phyloP scores from a whole-genome alignment of 2,888 invertebrate species.

The Oscheius onirici region DNA sequence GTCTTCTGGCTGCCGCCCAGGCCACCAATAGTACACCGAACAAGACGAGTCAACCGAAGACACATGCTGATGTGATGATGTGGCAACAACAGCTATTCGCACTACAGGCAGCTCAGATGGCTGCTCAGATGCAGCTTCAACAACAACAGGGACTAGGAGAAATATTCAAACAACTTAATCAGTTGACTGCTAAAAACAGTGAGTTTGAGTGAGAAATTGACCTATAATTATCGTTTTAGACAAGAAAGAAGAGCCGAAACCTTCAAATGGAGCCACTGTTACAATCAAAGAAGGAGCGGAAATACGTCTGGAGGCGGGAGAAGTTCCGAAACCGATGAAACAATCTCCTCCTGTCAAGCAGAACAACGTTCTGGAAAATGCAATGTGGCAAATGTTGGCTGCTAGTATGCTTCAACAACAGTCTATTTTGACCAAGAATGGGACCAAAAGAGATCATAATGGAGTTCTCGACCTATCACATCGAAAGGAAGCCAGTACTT shows the following conservation, averaged over 20 bases:
- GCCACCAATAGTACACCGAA: constrained; percentile 34
- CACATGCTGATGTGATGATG: constrained; percentile 30
- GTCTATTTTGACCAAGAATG: constrained; percentile 14
- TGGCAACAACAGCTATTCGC: constrained; percentile 37
- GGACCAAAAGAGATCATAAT: constrained; percentile 12
- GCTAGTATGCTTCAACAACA: constrained; percentile 40
- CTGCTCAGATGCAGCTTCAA: constrained; percentile 18
- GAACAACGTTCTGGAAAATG: constrained; percentile 34
- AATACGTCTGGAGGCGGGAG: constrained; percentile 26
- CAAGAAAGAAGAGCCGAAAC: constrained; percentile 33
- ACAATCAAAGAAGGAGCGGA: constrained; percentile 34
- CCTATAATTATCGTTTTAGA: constrained; percentile 4
- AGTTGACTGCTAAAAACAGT: constrained; percentile 7
- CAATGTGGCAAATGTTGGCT: constrained; percentile 48
- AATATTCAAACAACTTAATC: constrained; percentile 14
- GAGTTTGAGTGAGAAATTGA: neutral
- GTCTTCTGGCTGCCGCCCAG: constrained; percentile 43
- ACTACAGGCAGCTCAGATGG: constrained; percentile 25
- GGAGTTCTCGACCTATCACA: constrained; percentile 20
- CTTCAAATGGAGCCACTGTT: constrained; percentile 11
- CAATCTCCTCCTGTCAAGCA: neutral
- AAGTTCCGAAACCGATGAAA: constrained; percentile 22
- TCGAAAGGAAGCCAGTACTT: neutral
- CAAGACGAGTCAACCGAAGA: neutral
- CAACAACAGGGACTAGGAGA: constrained; percentile 27